Percentiles rank a stretch among this genome's conserved stretches.
Evolutionary conservation across 1,140 invertebrate species (phyloP).

Genomic region (Teleopsis dalmanni): DNA sequence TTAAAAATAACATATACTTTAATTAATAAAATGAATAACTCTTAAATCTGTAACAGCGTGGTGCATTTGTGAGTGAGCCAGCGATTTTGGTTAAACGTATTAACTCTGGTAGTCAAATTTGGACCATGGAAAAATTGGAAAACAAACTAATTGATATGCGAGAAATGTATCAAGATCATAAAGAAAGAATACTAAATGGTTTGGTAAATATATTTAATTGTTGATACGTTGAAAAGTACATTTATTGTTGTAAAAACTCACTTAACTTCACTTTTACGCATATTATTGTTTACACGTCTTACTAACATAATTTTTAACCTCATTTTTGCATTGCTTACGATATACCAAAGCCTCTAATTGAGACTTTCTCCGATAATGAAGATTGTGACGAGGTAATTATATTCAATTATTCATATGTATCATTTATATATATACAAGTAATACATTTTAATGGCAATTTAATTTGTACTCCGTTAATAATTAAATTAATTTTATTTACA

Average conservation of each 20-base stretch:
- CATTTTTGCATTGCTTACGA: no score
- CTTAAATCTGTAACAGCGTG: slow-evolving; percentile 57
- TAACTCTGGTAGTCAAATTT: slow-evolving; percentile 80
- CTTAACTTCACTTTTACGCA: no score
- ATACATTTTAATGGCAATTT: neutral
- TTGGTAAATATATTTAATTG: slow-evolving; percentile 30
- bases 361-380: slow-evolving; percentile 41
- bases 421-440: no score
- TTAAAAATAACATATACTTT: no score
- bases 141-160: slow-evolving; percentile 98
- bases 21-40: no score
- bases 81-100: slow-evolving; percentile 91
- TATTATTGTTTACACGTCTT: no score
- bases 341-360: slow-evolving; percentile 36
- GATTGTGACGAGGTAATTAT: slow-evolving; percentile 42
- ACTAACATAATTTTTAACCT: no score
- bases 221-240: no score
- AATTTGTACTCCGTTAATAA: neutral
- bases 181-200: slow-evolving; percentile 47
- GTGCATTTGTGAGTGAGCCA: slow-evolving; percentile 93
- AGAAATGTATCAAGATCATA: slow-evolving; percentile 90
- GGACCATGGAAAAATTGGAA: slow-evolving; percentile 97
- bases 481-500: slow-evolving; percentile 11
- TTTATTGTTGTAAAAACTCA: no score
- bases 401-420: no score